Base-by-base conservation (phyloP, 2,797 vertebrate genomes). In the Xyrichtys novacula region DNA sequence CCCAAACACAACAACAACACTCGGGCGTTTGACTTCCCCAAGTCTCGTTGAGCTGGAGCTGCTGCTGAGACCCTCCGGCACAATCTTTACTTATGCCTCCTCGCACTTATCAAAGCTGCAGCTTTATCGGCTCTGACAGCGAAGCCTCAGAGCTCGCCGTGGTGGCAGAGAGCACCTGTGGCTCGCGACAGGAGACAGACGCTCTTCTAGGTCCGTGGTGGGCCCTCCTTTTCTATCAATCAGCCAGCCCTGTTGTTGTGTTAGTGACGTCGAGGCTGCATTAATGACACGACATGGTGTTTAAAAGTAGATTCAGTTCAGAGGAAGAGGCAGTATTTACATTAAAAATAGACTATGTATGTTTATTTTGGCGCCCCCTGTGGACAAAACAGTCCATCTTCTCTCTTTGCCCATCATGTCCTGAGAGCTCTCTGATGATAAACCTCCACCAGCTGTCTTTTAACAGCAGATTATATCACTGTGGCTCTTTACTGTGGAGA, bases 181-280 rank as follows among this genome's bases (percentile, higher is more conserved):
- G 81, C 78, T 86, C 65, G 15, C 80, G 86, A 90, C 86, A 81
- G 77, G 85, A 92, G 72, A 78, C 84, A 87, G 80, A 83, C 58
- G 32, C 65, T 79, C 52, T 50, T 81, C 73, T 20, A 48, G 25
- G 16, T 58, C 55, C 40, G 31, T 4, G 29, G 56, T 17, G 47
- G 14, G 14, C 20, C 55, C 63, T 48, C 54, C 71, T 54, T 49
- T 54, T 60, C 64, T 49, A 66, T 71, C 71, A 59, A 32, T 69
- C 72, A 54, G 44, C 31, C 3, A 11, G 38, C 52, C 67, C 29
- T 16, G 31, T 52, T 23, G 20, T 42, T 34, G 19, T 53, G 50
- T 82, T 86, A 87, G 54, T 74, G 78, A 88, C 62, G 70, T 79
- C 26, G 49, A 42, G 46, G 62, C 57, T 43, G 71, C 44, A 2